Conservation (phyloP, 2,113 vertebrate species). For the Eptesicus fuscus region DNA sequence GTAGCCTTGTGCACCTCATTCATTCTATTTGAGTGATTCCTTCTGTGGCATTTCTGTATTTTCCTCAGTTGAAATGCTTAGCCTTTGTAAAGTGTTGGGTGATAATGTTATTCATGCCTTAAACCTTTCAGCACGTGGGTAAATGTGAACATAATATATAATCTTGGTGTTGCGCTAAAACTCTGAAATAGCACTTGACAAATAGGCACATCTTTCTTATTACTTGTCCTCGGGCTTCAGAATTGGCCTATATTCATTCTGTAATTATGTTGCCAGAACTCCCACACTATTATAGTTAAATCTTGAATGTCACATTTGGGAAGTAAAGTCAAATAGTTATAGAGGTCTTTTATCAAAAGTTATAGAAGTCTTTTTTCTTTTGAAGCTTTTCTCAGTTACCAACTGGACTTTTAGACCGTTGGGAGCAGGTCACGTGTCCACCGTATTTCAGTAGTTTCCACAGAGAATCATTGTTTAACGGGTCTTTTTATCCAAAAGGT, state of each 20-base stretch:
- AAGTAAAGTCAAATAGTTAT: not conserved
- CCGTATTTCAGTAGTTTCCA: not conserved
- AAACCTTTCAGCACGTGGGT: not conserved
- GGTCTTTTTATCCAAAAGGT: not conserved
- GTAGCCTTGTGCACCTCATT: not conserved
- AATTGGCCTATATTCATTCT: not conserved
- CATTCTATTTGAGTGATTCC: not conserved
- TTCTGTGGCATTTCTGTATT: not conserved
- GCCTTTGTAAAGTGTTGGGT: not conserved
- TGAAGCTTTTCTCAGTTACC: not conserved
- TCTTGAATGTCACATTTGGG: not conserved
- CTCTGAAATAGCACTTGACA: not conserved
- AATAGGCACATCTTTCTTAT: not conserved
- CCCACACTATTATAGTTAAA: not conserved
- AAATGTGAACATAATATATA: not conserved
- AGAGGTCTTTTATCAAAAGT: not conserved
- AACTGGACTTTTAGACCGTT: not conserved
- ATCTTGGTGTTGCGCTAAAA: fast-evolving
- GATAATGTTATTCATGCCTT: not conserved
- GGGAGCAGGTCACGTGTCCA: not conserved
- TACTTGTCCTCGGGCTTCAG: not conserved
- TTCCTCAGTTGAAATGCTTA: not conserved
- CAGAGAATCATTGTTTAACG: not conserved
- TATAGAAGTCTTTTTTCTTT: not conserved
- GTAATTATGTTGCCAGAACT: not conserved